A percentile compares a stretch with the other conserved stretches of the same genome.
Evolutionary conservation across 2,113 vertebrate genomes (phyloP).

Genomic region (Amblyopsis rosae): DNA sequence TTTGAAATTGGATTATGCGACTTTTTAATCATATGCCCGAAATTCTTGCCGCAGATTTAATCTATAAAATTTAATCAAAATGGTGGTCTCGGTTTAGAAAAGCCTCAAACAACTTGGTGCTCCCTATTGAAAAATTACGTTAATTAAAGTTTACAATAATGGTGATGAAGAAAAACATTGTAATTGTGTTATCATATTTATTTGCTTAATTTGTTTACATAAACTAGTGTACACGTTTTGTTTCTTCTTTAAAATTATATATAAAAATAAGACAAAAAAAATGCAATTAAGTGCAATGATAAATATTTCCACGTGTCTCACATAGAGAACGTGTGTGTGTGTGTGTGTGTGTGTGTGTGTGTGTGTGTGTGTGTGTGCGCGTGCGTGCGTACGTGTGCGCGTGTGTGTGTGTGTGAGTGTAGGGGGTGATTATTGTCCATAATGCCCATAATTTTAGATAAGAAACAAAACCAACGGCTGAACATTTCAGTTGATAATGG

Average conservation of each 20-base stretch:
- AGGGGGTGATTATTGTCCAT: slow-evolving; percentile 6
- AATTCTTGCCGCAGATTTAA: slow-evolving; percentile 33
- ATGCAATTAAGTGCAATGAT: neutral
- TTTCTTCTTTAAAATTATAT: neutral
- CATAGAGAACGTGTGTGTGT: neutral
- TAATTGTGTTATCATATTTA: neutral
- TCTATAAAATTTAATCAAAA: slow-evolving; percentile 39
- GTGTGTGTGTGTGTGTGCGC: neutral
- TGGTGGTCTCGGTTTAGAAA: slow-evolving; percentile 14
- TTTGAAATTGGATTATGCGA: slow-evolving; percentile 69
- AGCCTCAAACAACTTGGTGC: slow-evolving; percentile 34
- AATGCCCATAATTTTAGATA: neutral
- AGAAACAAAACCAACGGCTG: neutral
- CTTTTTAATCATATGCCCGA: slow-evolving; percentile 62
- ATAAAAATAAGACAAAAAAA: neutral
- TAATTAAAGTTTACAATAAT: slow-evolving; percentile 20
- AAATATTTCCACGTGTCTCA: no score
- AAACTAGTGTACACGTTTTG: neutral
- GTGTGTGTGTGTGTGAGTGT: slow-evolving; percentile 14
- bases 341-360: neutral
- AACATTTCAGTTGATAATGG: neutral
- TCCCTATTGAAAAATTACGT: slow-evolving; percentile 13
- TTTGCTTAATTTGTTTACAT: neutral
- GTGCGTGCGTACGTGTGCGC: slow-evolving; percentile 23
- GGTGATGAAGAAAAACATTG: neutral